Conservation (phyloP, 1,140 invertebrate genomes). For the Tetranychus cinnabarinus region DNA sequence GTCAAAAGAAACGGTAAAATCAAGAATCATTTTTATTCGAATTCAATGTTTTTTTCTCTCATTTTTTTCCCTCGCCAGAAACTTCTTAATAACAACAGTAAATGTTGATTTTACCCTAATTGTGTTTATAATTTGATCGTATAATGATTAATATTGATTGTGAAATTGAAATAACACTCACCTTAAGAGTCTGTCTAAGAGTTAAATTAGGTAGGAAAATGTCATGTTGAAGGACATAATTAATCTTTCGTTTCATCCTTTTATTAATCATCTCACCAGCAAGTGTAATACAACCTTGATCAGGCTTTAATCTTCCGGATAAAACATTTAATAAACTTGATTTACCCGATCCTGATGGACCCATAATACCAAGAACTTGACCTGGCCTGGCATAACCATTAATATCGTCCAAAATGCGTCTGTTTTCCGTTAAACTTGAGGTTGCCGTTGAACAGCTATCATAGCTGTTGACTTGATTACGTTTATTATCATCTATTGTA, state of each 20-base stretch:
- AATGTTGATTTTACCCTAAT: no score
- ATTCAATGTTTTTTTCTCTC: no score
- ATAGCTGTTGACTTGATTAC: neutral
- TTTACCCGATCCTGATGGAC: slow-evolving; percentile 53
- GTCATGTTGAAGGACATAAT: slow-evolving; percentile 61
- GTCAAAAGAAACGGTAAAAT: no score
- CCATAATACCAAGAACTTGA: slow-evolving; percentile 56
- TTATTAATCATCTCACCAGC: slow-evolving; percentile 50
- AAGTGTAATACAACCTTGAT: slow-evolving; percentile 43
- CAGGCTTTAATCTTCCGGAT: slow-evolving; percentile 35
- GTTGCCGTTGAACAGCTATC: neutral
- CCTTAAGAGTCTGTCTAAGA: slow-evolving; percentile 47
- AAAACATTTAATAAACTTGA: slow-evolving; percentile 52
- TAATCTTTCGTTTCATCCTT: slow-evolving; percentile 45
- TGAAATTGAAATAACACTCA: slow-evolving; percentile 17
- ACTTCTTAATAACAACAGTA: no score
- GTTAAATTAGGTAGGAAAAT: slow-evolving; percentile 60
- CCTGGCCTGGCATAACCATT: slow-evolving; percentile 48
- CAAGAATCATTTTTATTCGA: no score
- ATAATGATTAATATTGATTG: neutral
- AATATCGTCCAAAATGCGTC: slow-evolving; percentile 39
- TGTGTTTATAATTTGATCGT: no score
- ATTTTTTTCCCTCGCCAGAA: no score
- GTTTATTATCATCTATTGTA: neutral
- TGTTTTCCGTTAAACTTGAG: neutral